Percentiles rank a stretch among this genome's conserved stretches.
Evolutionary conservation across 2,888 invertebrate species (phyloP).

Genomic region (Metopia argyrocephala): DNA sequence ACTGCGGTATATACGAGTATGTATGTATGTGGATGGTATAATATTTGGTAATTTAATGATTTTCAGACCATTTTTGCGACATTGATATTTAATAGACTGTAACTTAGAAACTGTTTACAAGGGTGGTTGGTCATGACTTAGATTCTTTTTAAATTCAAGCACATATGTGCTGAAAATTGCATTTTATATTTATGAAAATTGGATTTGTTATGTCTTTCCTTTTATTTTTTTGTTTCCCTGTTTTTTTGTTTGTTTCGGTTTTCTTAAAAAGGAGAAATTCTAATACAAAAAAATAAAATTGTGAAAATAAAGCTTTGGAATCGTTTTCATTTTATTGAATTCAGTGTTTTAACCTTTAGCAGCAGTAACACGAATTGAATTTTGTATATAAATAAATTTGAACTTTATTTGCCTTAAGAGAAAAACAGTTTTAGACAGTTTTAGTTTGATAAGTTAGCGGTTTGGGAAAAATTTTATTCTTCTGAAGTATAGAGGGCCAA

Average conservation of each 20-base stretch:
- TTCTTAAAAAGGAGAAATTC: background rate
- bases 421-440: no score
- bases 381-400: no score
- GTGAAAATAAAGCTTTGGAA: background rate
- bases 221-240: background rate
- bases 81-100: conserved; percentile 64
- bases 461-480: no score
- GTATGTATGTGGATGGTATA: no score
- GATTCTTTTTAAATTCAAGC: conserved; percentile 32
- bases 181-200: conserved; percentile 27
- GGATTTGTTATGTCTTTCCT: background rate
- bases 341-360: background rate
- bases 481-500: no score
- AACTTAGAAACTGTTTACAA: conserved; percentile 54
- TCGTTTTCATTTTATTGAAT: background rate
- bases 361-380: no score
- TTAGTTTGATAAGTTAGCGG: no score
- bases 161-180: conserved; percentile 49
- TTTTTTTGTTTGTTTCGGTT: background rate
- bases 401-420: no score
- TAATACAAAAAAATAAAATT: background rate
- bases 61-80: conserved; percentile 54
- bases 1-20: conserved; percentile 19
- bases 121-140: conserved; percentile 36
- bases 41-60: conserved; percentile 48